A percentile compares a stretch with the other conserved stretches of the same genome.
phyloP scores from a whole-genome alignment of 1,140 invertebrate genomes.

The Mya arenaria region DNA sequence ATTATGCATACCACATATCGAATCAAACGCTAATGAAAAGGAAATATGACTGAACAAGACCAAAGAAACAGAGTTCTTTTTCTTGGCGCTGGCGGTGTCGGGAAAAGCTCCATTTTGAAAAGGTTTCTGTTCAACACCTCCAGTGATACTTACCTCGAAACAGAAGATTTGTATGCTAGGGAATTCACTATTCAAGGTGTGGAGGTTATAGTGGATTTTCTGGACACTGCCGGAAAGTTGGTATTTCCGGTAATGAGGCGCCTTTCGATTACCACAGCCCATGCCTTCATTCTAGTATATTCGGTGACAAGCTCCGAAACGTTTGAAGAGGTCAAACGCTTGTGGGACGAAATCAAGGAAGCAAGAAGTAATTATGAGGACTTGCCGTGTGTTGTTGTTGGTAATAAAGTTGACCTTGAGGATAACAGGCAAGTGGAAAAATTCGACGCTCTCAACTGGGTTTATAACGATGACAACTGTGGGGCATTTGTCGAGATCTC shows the following conservation, averaged over 20 bases:
- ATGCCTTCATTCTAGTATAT: slow-evolving; percentile 95
- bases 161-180: slow-evolving; percentile 93
- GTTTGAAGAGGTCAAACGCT: slow-evolving; percentile 89
- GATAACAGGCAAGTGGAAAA: slow-evolving; percentile 74
- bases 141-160: slow-evolving; percentile 91
- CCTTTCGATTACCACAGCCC: slow-evolving; percentile 93
- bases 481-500: slow-evolving; percentile 76
- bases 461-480: slow-evolving; percentile 69
- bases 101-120: slow-evolving; percentile 93
- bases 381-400: slow-evolving; percentile 92
- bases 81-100: slow-evolving; percentile 91
- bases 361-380: slow-evolving; percentile 90
- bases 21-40: too few species aligned
- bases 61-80: slow-evolving; percentile 91
- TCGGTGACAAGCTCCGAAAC: slow-evolving; percentile 89
- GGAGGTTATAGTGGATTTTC: slow-evolving; percentile 87
- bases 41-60: slow-evolving; percentile 82
- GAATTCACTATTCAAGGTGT: slow-evolving; percentile 88
- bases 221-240: slow-evolving; percentile 90
- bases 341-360: slow-evolving; percentile 92
- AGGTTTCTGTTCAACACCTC: slow-evolving; percentile 92
- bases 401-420: slow-evolving; percentile 90
- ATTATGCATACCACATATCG: too few species aligned
- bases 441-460: slow-evolving; percentile 77
- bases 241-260: slow-evolving; percentile 81